phyloP scores from a whole-genome alignment of 2,797 vertebrate species.

The Cossypha caffra region DNA sequence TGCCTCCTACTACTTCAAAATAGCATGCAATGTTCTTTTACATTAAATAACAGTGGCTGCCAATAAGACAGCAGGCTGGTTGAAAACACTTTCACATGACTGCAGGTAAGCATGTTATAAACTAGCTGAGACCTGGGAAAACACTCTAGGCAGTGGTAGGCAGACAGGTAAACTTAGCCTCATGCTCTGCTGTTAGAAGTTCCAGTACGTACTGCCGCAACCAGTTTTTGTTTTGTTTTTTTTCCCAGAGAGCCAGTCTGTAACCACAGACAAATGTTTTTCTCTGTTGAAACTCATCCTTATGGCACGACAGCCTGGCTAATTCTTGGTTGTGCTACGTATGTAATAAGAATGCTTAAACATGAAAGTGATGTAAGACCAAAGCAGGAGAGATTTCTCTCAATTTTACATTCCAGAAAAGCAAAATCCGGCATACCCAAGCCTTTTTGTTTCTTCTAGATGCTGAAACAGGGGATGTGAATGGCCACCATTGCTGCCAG shows the following conservation, averaged over 20 bases:
- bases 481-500: not conserved
- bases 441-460: not conserved
- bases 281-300: constrained; percentile 70
- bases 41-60: constrained; percentile 6
- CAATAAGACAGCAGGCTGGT: not conserved
- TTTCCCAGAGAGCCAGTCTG: constrained; percentile 67
- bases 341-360: constrained; percentile 46
- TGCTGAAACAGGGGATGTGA: not conserved
- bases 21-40: not conserved
- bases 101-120: constrained; percentile 16
- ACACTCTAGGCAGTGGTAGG: constrained; percentile 61
- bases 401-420: constrained; percentile 8
- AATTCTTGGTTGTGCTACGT: constrained; percentile 21
- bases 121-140: constrained; percentile 54
- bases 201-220: constrained; percentile 60
- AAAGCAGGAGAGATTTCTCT: constrained; percentile 65
- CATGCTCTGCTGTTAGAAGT: constrained; percentile 64
- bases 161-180: constrained; percentile 68
- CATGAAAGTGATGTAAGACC: constrained; percentile 51
- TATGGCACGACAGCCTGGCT: constrained; percentile 50
- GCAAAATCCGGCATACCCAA: not conserved
- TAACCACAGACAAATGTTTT: constrained; percentile 74
- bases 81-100: constrained; percentile 59
- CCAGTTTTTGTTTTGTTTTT: constrained; percentile 66
- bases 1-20: constrained; percentile 11